Base-by-base conservation (phyloP, 2,113 vertebrate genomes). In the Thymallus thymallus region DNA sequence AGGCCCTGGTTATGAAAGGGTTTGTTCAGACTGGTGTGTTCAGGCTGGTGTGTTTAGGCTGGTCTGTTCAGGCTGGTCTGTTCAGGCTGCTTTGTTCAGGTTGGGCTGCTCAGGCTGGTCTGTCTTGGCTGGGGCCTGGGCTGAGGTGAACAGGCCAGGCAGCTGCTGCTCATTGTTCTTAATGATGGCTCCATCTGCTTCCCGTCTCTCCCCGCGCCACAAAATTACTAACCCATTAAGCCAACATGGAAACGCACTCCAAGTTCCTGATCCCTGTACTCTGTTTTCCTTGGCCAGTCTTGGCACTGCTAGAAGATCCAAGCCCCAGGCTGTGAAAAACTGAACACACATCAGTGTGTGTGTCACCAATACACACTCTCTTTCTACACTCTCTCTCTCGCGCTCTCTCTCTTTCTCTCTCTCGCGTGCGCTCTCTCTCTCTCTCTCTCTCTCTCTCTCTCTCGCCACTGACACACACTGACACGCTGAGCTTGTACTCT, bases 131-230 rank as follows among this genome's bases (percentile, higher is more conserved):
- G 64, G 68, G 69, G 56, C 70, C 67, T 14, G 91, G 76, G 92
- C 90, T 92, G 92, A 93, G 92, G 90, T 87, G 85, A 92, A 92
- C 91, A 90, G 90, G 91, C 92, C 92, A 90, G 83, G 93, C 95
- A 95, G 94, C 95, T 97, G 95, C 93, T 93, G 89, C 92, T 93
- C 93, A 94, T 95, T 95, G 95, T 94, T 92, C 92, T 91, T 92
- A 93, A 94, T 93, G 92, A 94, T 88, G 87, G 87, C 89, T 92
- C 95, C 95, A 95, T 96, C 95, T 98, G 96, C 86, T 95, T 94
- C 85, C 90, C 92, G 93, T 96, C 93, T 93, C 76, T 81, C 88
- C 75, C 65, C 48, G 69, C 92, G 92, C 92, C 91, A 95, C 87
- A 91, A 93, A 95, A 96, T 95, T 94, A 93, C 93, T 93, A 90